These are phyloP conservation scores for Seriola quinqueradiata DNA, from an alignment of 2,113 vertebrate genomes.

Conservation along the genomic window DNA sequence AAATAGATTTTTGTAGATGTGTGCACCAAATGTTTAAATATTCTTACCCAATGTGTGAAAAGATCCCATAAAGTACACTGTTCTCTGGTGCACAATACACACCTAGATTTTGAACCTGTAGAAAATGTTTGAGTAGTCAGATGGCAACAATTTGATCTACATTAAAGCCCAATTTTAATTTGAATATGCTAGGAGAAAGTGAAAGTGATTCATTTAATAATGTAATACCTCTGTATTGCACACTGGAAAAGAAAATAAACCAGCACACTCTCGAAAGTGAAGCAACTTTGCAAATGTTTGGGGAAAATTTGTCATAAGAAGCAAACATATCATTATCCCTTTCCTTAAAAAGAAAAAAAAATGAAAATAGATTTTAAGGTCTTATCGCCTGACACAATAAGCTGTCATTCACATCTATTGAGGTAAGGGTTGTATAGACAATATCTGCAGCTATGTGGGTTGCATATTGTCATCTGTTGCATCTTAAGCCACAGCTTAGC, in stretches of 20 bases:
- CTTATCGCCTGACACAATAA: constrained; percentile 12
- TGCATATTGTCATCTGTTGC: constrained; percentile 36
- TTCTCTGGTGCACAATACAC: background rate
- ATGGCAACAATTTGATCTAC: background rate
- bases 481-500: constrained; percentile 52
- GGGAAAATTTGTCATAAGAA: background rate
- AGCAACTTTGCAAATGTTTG: constrained; percentile 2
- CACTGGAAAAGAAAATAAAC: background rate
- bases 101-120: background rate
- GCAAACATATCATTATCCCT: background rate
- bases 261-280: background rate
- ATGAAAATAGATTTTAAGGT: background rate
- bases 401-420: constrained; percentile 19
- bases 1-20: background rate
- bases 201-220: background rate
- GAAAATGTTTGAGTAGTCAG: background rate
- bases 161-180: background rate
- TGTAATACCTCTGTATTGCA: background rate
- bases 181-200: background rate
- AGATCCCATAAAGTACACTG: background rate
- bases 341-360: background rate
- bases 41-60: background rate
- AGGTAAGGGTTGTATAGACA: constrained; percentile 6
- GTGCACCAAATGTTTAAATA: no score
- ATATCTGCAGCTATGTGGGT: constrained; percentile 25